Percentiles rank a stretch among this genome's conserved stretches.
phyloP scores from a whole-genome alignment of 2,797 vertebrate genomes.

The Phataginus tricuspis region DNA sequence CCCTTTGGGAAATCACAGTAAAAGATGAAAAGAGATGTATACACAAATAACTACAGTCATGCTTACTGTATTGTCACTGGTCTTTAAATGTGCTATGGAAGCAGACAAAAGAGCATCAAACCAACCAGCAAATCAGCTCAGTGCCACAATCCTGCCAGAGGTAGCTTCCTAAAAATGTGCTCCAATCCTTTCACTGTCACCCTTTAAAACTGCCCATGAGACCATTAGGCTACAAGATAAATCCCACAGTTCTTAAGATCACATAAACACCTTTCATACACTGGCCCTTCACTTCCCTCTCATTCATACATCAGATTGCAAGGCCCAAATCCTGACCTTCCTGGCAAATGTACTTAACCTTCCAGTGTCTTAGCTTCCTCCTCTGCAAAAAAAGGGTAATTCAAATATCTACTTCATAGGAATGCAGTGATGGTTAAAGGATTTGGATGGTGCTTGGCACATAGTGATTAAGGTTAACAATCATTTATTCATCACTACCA shows the following conservation, averaged over 20 bases:
- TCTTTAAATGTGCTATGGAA: background rate
- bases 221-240: background rate
- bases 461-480: background rate
- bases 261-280: background rate
- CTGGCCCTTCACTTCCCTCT: background rate
- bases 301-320: background rate
- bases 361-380: background rate
- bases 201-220: background rate
- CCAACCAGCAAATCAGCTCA: background rate
- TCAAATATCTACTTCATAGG: background rate
- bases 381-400: background rate
- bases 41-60: background rate
- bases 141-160: background rate
- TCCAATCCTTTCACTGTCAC: background rate
- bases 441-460: background rate
- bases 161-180: background rate
- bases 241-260: constrained; percentile 1
- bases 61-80: background rate
- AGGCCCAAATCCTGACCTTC: background rate
- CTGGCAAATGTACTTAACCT: background rate
- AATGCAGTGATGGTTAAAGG: background rate
- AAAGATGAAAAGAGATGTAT: background rate
- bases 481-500: background rate
- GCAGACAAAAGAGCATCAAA: background rate
- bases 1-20: background rate